Evolutionary conservation across 2,888 invertebrate genomes (phyloP), one percentile per base, ranked within the genome.

Genomic region (Lasioglossum figueresi): DNA sequence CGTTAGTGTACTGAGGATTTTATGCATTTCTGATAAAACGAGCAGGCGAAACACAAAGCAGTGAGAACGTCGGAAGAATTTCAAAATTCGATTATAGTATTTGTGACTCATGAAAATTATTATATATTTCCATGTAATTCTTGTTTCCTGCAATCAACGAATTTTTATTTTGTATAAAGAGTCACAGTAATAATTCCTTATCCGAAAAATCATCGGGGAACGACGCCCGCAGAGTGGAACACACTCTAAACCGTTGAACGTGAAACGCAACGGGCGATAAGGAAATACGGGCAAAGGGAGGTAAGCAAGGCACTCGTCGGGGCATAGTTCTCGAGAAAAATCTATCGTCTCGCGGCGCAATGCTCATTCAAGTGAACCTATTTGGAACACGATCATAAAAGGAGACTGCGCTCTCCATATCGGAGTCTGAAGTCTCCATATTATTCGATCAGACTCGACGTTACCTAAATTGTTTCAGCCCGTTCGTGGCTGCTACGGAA

Each of bases 371-470:
- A 87, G 79, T 81, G 85, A 88, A 89, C 84, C 88, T 91, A 91
- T 91, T 91, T 89, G 83, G 87, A 90, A 87, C 80, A 82, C 80
- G 83, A 88, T 90, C 89, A 85, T 90, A 91, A 91, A 90, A 89
- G 87, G 79, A 88, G 88, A 89, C 83, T 88, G 84, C 88, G 73
- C 84, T 88, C 86, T 91, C 88, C 87, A 89, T 89, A 90, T 89
- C 84, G 86, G 75, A 84, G 88, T 85, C 86, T 83, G 79, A 85
- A 89, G 86, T 88, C 89, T 90, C 85, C 89, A 84, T 91, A 90
- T 91, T 89, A 88, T 87, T 91, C 85, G 91, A 91, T 91, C 91
- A 88, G 91, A 89, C 85, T 84, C 83, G 85, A 89, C 89, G 89
- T 91, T 88, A 88, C 89, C 88, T 85, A 87, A 90, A 90, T 91